These are phyloP conservation scores for Caradrina clavipalpis DNA, from an alignment of 2,888 invertebrate genomes.

Conservation along the genomic window DNA sequence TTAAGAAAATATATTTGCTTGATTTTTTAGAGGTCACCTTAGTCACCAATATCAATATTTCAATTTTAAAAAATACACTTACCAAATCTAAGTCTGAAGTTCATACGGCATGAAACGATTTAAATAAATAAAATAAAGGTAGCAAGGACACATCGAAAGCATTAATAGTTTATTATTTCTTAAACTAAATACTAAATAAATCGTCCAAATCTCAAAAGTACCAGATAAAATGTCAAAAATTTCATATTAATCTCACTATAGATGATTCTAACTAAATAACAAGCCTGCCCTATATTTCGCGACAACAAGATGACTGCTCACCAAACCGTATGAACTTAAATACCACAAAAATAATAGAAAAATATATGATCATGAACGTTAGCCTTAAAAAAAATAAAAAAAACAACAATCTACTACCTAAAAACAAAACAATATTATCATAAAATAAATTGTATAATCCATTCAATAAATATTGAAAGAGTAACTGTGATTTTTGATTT, in stretches of 20 bases:
- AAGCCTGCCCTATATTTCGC: neutral
- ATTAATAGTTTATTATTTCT: neutral
- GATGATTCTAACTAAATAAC: neutral
- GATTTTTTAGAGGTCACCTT: neutral
- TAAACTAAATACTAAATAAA: slow-evolving; percentile 9
- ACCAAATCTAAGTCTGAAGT: neutral
- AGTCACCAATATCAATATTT: slow-evolving; percentile 18
- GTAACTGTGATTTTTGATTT: slow-evolving; percentile 28
- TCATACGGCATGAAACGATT: slow-evolving; percentile 27
- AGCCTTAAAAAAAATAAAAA: slow-evolving; percentile 48
- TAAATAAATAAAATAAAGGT: slow-evolving; percentile 10
- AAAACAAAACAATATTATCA: slow-evolving; percentile 40
- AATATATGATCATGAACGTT: slow-evolving; percentile 41
- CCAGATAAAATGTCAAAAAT: neutral
- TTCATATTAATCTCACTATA: slow-evolving; percentile 19
- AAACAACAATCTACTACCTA: slow-evolving; percentile 46
- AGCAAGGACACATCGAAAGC: neutral
- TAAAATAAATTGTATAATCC: slow-evolving; percentile 54
- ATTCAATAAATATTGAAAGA: slow-evolving; percentile 20
- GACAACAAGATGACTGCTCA: neutral
- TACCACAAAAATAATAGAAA: slow-evolving; percentile 26
- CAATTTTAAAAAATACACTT: slow-evolving; percentile 20
- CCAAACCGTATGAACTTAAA: slow-evolving; percentile 34
- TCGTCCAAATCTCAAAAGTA: slow-evolving; percentile 8
- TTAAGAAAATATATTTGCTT: neutral